Evolutionary conservation across 2,797 vertebrate species (phyloP).

Genomic region (Pogoniulus pusillus): DNA sequence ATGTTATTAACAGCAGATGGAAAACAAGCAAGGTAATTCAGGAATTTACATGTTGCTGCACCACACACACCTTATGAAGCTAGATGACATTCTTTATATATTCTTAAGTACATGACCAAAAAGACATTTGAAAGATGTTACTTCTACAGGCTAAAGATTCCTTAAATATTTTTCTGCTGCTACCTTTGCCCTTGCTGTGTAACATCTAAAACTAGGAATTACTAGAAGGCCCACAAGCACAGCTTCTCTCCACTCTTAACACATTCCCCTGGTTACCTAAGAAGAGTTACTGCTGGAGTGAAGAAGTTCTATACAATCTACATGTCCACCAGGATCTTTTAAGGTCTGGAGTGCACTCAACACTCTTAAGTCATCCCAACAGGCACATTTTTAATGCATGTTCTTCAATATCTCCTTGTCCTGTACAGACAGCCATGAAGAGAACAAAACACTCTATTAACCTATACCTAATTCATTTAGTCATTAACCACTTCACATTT

Average conservation of each 20-base stretch:
- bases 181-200: background rate
- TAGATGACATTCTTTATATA: background rate
- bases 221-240: background rate
- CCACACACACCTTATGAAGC: accelerated
- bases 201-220: background rate
- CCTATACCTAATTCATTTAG: background rate
- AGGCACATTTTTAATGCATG: background rate
- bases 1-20: background rate
- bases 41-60: background rate
- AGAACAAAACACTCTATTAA: background rate
- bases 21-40: background rate
- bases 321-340: background rate
- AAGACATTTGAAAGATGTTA: background rate
- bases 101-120: background rate
- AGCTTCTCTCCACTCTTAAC: background rate
- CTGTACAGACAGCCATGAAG: background rate
- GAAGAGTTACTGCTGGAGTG: background rate
- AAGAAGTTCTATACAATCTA: background rate
- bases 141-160: background rate
- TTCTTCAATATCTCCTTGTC: background rate
- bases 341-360: background rate
- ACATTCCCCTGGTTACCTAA: background rate
- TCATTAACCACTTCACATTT: background rate
- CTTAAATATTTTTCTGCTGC: background rate
- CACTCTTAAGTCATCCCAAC: background rate